phyloP scores from a whole-genome alignment of 2,888 invertebrate genomes.

The Fragum sueziense region DNA sequence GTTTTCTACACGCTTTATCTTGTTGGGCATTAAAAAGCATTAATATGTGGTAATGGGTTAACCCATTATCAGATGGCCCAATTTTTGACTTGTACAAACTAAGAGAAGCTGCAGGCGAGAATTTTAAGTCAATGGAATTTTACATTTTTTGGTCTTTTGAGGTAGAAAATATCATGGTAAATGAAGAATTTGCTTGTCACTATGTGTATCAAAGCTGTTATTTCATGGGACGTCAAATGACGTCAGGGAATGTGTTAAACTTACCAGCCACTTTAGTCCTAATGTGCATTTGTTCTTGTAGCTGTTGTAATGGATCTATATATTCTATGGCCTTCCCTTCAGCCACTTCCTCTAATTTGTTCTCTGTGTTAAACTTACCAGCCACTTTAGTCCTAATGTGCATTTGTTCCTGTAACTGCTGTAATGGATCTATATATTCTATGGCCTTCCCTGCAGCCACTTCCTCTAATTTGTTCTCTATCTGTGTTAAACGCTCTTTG shows the following conservation, averaged over 20 bases:
- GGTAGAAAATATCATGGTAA: no score
- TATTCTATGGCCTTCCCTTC: conserved; percentile 95
- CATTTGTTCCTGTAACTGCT: conserved; percentile 94
- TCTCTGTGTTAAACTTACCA: conserved; percentile 87
- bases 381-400: conserved; percentile 94
- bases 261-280: conserved; percentile 94
- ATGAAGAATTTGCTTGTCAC: no score
- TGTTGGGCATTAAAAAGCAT: no score
- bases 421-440: conserved; percentile 93
- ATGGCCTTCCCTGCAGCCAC: conserved; percentile 92
- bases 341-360: conserved; percentile 92
- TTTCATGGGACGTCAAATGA: no score
- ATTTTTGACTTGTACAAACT: no score
- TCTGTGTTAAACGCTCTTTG: conserved; percentile 91
- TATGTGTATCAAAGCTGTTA: no score
- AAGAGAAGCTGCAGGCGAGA: no score
- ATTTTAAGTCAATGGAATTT: no score
- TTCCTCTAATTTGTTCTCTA: conserved; percentile 92
- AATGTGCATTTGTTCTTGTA: conserved; percentile 93
- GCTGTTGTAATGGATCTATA: conserved; percentile 91
- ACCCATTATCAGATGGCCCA: no score
- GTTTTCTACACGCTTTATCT: neutral
- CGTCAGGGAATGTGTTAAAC: no score
- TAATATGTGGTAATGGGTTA: no score
- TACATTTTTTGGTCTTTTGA: no score